A percentile compares a stretch with the other conserved stretches of the same genome.
Conservation (phyloP, 2,888 invertebrate species). For the Caenorhabditis sp. region DNA sequence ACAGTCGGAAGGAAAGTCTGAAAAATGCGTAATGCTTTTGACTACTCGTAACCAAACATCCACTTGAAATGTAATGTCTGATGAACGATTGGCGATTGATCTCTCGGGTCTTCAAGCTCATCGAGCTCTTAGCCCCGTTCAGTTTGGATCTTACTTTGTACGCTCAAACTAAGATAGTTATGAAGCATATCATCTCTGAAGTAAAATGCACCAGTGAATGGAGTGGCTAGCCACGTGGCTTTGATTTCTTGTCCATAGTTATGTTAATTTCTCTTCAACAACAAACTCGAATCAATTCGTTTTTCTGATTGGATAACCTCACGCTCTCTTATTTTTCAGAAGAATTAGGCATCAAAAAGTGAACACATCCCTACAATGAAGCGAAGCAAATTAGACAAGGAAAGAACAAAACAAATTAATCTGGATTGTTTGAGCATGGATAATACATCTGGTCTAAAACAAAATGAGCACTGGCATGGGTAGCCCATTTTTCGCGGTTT, state of each 20-base stretch:
- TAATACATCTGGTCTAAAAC: background rate
- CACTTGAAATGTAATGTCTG: background rate
- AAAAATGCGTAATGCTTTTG: background rate
- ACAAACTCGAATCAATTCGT: no score
- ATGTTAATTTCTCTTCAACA: background rate
- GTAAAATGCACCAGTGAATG: background rate
- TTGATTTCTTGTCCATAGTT: background rate
- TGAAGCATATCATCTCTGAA: slow-evolving; percentile 9
- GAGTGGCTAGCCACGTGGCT: no score
- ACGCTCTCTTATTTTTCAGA: background rate
- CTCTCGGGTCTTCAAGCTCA: background rate
- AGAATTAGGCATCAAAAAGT: background rate
- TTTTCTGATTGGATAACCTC: background rate
- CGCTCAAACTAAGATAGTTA: background rate
- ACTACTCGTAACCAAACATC: background rate
- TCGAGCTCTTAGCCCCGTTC: background rate
- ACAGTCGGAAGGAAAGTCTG: slow-evolving; percentile 1
- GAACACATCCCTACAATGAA: background rate
- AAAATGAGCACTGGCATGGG: no score
- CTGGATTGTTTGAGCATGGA: background rate
- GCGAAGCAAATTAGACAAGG: background rate
- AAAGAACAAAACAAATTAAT: background rate
- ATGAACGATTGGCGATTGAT: background rate
- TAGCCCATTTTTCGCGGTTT: no score
- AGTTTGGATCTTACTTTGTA: background rate